Evolutionary conservation across 2,888 invertebrate genomes (phyloP).

Genomic region (Chrysotoxum bicinctum): DNA sequence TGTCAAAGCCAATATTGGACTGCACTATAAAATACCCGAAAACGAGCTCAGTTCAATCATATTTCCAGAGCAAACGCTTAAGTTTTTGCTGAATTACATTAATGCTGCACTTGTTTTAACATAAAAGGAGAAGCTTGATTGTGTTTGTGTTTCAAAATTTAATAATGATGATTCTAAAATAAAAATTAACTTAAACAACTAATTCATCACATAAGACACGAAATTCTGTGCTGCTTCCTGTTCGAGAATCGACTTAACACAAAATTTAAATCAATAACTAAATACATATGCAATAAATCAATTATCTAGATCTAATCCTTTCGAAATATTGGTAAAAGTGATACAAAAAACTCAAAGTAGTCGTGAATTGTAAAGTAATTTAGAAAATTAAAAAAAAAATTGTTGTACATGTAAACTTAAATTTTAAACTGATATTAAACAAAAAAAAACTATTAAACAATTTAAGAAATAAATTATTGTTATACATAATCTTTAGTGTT

Average conservation of each 20-base stretch:
- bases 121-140: background rate
- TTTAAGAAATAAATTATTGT: constrained; percentile 57
- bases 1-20: background rate
- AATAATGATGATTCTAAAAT: background rate
- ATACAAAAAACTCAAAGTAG: constrained; percentile 52
- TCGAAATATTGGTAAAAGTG: constrained; percentile 48
- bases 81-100: background rate
- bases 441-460: background rate
- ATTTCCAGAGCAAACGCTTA: background rate
- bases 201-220: background rate
- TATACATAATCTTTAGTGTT: constrained; percentile 35
- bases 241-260: constrained; percentile 22
- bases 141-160: background rate
- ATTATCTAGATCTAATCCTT: constrained; percentile 40
- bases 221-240: constrained; percentile 19
- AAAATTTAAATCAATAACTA: constrained; percentile 25
- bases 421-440: constrained; percentile 1
- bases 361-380: constrained; percentile 46
- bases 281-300: constrained; percentile 49
- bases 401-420: constrained; percentile 31
- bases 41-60: background rate
- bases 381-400: constrained; percentile 23
- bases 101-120: too few relatives aligned
- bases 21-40: background rate
- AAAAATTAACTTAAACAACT: background rate